phyloP scores from a whole-genome alignment of 2,888 invertebrate genomes.

The Leuctra nigra region DNA sequence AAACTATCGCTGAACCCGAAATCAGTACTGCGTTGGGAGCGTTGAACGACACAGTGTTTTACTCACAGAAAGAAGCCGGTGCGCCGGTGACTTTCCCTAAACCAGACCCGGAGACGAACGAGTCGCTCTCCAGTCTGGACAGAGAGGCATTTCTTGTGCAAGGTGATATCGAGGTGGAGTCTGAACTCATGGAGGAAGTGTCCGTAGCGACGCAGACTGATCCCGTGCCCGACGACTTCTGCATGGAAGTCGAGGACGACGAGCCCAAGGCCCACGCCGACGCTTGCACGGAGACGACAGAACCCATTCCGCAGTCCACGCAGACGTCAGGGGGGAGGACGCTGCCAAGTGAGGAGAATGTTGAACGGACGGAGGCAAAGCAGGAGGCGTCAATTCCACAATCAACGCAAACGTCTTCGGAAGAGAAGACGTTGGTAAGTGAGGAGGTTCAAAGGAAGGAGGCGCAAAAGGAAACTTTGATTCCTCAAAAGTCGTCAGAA shows the following conservation, averaged over 20 bases:
- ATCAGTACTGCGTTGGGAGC: conserved; percentile 24
- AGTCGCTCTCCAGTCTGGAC: background rate
- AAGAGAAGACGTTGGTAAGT: background rate
- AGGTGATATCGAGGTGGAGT: conserved; percentile 7
- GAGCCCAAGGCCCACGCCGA: conserved; percentile 11
- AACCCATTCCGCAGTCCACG: background rate
- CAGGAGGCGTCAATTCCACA: too few relatives aligned
- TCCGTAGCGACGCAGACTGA: conserved; percentile 81
- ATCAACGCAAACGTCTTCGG: background rate
- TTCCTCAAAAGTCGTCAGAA: background rate
- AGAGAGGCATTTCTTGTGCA: conserved; percentile 17
- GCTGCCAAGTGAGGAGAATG: too few relatives aligned
- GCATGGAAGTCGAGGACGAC: conserved; percentile 46
- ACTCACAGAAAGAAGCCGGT: conserved; percentile 32
- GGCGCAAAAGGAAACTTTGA: too few relatives aligned
- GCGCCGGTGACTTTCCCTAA: background rate
- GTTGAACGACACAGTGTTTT: conserved; percentile 24
- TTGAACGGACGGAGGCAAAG: too few relatives aligned
- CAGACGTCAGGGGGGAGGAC: background rate
- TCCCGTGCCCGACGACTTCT: conserved; percentile 71
- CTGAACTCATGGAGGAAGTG: conserved; percentile 44
- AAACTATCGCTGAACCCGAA: conserved; percentile 8
- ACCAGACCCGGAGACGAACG: background rate
- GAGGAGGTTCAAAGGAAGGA: background rate
- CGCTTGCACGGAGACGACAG: conserved; percentile 20